Conservation (phyloP, 2,888 invertebrate genomes). For the Molorchus minor region DNA sequence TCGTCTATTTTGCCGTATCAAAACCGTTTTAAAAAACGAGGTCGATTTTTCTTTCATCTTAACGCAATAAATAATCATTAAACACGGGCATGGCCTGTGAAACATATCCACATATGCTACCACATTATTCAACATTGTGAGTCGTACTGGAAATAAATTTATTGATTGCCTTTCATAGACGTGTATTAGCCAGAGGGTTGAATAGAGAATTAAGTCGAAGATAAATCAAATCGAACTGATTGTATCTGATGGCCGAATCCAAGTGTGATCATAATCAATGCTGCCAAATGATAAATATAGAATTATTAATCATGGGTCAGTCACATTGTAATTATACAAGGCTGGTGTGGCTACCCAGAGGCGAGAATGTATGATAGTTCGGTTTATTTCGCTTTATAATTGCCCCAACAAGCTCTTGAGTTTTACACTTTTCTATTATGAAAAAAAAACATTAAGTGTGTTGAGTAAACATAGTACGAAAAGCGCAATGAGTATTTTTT, state of each 20-base stretch:
- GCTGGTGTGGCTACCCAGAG: slow-evolving; percentile 34
- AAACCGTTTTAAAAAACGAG: too few relatives aligned
- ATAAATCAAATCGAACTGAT: slow-evolving; percentile 56
- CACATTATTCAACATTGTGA: slow-evolving; percentile 38
- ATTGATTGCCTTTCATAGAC: slow-evolving; percentile 41
- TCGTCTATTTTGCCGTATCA: too few relatives aligned
- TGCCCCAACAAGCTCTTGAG: too few relatives aligned
- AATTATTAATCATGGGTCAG: slow-evolving; percentile 61
- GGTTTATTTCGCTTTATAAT: slow-evolving; percentile 14
- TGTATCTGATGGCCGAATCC: slow-evolving; percentile 50
- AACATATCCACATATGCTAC: slow-evolving; percentile 23
- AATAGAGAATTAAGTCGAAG: slow-evolving; percentile 57
- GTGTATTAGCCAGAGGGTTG: slow-evolving; percentile 49
- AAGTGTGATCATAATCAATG: slow-evolving; percentile 59
- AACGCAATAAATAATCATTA: slow-evolving; percentile 31
- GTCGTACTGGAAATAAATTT: slow-evolving; percentile 41
- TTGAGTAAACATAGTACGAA: too few relatives aligned
- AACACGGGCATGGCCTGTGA: slow-evolving; percentile 6
- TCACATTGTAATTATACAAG: slow-evolving; percentile 58
- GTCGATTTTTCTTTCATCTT: not conserved
- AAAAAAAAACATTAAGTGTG: too few relatives aligned
- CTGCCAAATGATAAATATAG: slow-evolving; percentile 58
- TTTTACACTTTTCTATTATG: too few relatives aligned
- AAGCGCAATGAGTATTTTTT: too few relatives aligned
- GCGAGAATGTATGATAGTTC: too few relatives aligned